Percentiles rank a stretch among this genome's conserved stretches.
These are phyloP conservation scores for Rhegmatorhina hoffmannsi DNA, from an alignment of 2,113 vertebrate species.

Conservation along the genomic window DNA sequence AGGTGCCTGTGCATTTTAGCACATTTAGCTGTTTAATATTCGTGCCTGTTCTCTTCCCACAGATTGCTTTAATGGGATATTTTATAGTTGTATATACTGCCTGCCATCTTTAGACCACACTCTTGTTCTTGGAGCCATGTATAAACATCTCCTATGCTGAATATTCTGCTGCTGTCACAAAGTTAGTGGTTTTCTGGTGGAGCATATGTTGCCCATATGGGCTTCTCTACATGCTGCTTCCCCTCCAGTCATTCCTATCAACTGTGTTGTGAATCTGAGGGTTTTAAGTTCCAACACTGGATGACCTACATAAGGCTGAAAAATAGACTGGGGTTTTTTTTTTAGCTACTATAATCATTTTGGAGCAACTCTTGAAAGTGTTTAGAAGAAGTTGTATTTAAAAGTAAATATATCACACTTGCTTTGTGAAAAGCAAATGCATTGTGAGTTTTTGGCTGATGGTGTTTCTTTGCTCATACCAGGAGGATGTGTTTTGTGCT, in stretches of 20 bases:
- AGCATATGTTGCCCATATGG: conserved; percentile 64
- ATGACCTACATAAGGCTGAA: conserved; percentile 34
- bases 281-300: conserved; percentile 25
- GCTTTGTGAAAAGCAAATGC: not conserved
- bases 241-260: conserved; percentile 34
- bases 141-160: conserved; percentile 22
- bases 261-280: conserved; percentile 21
- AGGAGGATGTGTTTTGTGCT: not conserved
- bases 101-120: conserved; percentile 10
- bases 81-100: conserved; percentile 6
- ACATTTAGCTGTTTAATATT: not conserved
- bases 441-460: not conserved
- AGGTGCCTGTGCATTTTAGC: not conserved
- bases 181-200: conserved; percentile 42
- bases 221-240: conserved; percentile 61
- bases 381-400: not conserved
- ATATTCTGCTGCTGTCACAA: conserved; percentile 41
- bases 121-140: not conserved
- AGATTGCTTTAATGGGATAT: not conserved
- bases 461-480: not conserved
- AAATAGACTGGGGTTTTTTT: not conserved
- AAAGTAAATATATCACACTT: not conserved
- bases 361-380: not conserved
- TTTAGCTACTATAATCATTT: not conserved
- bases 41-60: not conserved